phyloP scores from a whole-genome alignment of 2,888 invertebrate genomes.

The Drosophila histrio region DNA sequence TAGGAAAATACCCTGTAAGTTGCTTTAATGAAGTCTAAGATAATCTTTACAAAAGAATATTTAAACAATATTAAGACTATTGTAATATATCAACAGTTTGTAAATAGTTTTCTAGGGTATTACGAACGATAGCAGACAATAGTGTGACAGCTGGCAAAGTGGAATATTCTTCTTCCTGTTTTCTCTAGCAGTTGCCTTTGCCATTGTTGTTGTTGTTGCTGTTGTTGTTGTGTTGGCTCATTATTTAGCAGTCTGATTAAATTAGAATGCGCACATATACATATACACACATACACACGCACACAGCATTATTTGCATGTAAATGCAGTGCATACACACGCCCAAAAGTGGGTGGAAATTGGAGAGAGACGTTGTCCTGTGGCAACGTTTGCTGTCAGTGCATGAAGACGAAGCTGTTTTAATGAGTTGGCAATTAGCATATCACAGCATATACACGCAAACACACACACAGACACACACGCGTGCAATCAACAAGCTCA shows the following conservation, averaged over 20 bases:
- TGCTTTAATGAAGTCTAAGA: neutral
- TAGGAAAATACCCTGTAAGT: conserved; percentile 2
- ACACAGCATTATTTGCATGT: conserved; percentile 54
- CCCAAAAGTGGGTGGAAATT: conserved; percentile 1
- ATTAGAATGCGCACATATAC: conserved; percentile 63
- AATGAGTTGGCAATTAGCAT: conserved; percentile 76
- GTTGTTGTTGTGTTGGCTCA: conserved; percentile 57
- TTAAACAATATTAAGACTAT: neutral
- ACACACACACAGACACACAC: conserved; percentile 5
- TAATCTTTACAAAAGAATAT: neutral
- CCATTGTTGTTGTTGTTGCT: conserved; percentile 8
- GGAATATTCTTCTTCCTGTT: conserved; percentile 36
- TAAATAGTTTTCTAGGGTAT: conserved; percentile 30
- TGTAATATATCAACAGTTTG: neutral
- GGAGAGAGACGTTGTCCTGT: conserved; percentile 10
- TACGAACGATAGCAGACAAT: conserved; percentile 38
- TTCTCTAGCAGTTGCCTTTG: conserved; percentile 16
- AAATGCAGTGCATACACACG: conserved; percentile 45
- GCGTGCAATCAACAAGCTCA: conserved; percentile 8
- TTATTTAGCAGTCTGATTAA: conserved; percentile 76
- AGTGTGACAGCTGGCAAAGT: conserved; percentile 30
- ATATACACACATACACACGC: conserved; percentile 15
- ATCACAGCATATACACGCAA: conserved; percentile 46
- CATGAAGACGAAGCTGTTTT: conserved; percentile 75
- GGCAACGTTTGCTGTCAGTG: conserved; percentile 48